Percentiles rank a stretch among this genome's conserved stretches.
These are phyloP conservation scores for Gymnodraco acuticeps DNA, from an alignment of 2,797 vertebrate genomes.

Conservation along the genomic window DNA sequence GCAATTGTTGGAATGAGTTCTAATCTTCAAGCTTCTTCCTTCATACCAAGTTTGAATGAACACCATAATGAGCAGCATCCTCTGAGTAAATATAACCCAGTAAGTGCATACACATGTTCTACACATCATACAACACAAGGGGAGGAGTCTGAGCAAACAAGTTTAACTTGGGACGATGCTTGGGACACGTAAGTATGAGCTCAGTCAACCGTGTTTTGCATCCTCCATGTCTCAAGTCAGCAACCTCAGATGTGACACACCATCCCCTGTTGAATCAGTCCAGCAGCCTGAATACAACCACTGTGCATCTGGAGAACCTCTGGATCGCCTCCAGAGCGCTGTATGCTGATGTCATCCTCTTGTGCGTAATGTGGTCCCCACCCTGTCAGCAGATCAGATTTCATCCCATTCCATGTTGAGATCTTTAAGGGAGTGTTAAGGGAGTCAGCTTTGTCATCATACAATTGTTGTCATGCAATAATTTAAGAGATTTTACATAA, in stretches of 20 bases:
- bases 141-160: constrained; percentile 28
- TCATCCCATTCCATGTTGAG: constrained; percentile 29
- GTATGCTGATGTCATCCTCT: constrained; percentile 77
- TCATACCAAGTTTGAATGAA: background rate
- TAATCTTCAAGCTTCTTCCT: background rate
- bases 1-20: background rate
- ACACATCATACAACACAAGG: background rate
- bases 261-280: constrained; percentile 36
- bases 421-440: constrained; percentile 21
- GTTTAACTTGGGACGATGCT: constrained; percentile 20
- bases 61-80: constrained; percentile 5
- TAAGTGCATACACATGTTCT: constrained; percentile 15
- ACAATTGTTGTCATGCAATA: background rate
- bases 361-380: constrained; percentile 65
- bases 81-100: constrained; percentile 4
- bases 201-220: constrained; percentile 61
- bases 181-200: constrained; percentile 54
- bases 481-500: background rate
- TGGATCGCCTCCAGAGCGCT: constrained; percentile 69
- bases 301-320: constrained; percentile 77
- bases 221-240: constrained; percentile 50
- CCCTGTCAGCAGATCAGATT: constrained; percentile 66
- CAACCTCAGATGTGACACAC: constrained; percentile 55
- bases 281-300: constrained; percentile 66
- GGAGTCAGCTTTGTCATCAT: background rate